phyloP scores from a whole-genome alignment of 2,113 vertebrate genomes.

The Glaucidium brasilianum region DNA sequence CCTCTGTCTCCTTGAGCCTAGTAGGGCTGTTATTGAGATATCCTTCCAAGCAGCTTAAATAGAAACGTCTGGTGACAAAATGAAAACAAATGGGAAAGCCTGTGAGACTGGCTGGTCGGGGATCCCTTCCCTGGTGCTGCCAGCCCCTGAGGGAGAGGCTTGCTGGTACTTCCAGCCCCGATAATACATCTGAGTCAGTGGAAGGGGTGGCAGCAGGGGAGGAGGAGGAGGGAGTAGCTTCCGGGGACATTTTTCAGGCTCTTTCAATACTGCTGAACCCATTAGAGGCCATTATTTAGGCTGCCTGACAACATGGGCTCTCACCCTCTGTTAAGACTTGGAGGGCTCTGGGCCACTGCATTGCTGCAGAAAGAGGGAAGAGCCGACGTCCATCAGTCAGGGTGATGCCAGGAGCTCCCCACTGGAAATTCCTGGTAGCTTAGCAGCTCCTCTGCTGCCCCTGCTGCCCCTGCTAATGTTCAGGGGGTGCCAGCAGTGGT shows the following conservation, averaged over 20 bases:
- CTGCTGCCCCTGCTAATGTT: background rate
- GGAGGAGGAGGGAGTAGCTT: background rate
- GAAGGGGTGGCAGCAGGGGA: background rate
- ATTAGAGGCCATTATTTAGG: conserved; percentile 7
- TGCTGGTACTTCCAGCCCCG: background rate
- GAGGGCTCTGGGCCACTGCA: background rate
- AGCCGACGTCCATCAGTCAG: background rate
- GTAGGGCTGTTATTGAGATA: conserved; percentile 54
- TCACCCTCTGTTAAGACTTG: background rate
- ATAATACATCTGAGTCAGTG: background rate
- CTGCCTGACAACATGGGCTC: background rate
- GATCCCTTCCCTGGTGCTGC: background rate
- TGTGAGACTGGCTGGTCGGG: background rate
- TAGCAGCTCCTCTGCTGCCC: background rate
- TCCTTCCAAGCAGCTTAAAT: conserved; percentile 66
- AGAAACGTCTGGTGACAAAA: conserved; percentile 63
- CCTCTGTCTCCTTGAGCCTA: conserved; percentile 25
- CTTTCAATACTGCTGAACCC: background rate
- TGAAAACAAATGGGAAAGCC: conserved; percentile 69
- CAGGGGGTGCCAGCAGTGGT: background rate
- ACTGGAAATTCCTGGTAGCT: background rate
- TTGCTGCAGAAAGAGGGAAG: background rate
- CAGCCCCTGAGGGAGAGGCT: conserved; percentile 17
- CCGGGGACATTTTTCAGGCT: conserved; percentile 4
- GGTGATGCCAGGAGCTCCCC: background rate